phyloP scores from a whole-genome alignment of 2,888 invertebrate genomes.

The Patella caerulea region DNA sequence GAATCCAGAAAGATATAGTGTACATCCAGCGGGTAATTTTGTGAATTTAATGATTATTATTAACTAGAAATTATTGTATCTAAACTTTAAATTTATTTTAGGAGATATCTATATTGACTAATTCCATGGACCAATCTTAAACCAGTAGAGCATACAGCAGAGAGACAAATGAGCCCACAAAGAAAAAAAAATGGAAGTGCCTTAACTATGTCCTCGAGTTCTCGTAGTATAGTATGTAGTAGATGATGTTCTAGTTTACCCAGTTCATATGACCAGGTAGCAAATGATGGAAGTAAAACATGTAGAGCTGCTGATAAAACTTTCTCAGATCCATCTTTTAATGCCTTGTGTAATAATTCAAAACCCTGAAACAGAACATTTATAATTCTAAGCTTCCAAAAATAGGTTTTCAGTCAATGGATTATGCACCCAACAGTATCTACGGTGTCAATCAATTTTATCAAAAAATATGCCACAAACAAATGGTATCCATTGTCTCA shows the following conservation, averaged over 20 bases:
- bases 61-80: neutral
- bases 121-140: neutral
- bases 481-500: too few relatives aligned
- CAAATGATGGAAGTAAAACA: constrained; percentile 78
- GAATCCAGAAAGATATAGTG: too few relatives aligned
- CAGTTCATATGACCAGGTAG: constrained; percentile 77
- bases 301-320: constrained; percentile 75
- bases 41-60: neutral
- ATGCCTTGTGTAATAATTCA: constrained; percentile 76
- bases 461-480: too few relatives aligned
- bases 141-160: constrained; percentile 7
- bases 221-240: constrained; percentile 62
- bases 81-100: neutral
- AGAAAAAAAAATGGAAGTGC: constrained; percentile 49
- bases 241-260: constrained; percentile 73
- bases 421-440: too few relatives aligned
- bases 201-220: constrained; percentile 67
- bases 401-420: too few relatives aligned
- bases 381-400: too few relatives aligned
- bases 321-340: constrained; percentile 75
- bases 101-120: too few relatives aligned
- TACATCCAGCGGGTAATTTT: too few relatives aligned
- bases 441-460: too few relatives aligned
- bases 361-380: constrained; percentile 55
- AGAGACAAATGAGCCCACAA: constrained; percentile 12